Base-by-base conservation (phyloP, 2,113 vertebrate species). In the Galbula dea region DNA sequence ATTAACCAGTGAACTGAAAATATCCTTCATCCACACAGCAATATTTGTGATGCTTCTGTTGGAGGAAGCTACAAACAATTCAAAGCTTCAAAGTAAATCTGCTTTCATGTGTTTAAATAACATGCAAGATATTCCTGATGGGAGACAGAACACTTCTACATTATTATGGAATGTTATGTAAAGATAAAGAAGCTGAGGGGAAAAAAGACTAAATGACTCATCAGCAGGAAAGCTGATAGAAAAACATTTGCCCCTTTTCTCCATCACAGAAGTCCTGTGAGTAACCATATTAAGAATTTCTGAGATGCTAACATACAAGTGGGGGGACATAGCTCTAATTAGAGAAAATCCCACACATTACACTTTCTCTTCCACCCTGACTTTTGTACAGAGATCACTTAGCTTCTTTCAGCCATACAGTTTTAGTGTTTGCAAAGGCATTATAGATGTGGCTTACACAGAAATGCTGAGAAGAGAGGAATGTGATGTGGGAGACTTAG, bases 71-170 rank as follows among this genome's bases (percentile, higher is more conserved):
- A 63, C 72, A 91, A 85, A 83, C 83, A 88, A 85, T 88, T 80
- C 82, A 74, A 88, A 91, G 51, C 90, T 95, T 96, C 90, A 88
- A 93, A 96, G 79, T 87, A 91, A 91, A 93, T 89, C 76, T 94
- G 14, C 93, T 96, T 94, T 89, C 85, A 93, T 85, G 89, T 85
- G 91, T 85, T 93, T 89, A 54, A 89, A 89, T 72, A 84, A n/a
- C 81, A 91, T 62, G 75, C 12, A 19, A 92, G 74, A 58, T 39
- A 78, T 52, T 94, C 58, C 84, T 88, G 93, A 91, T 87, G 58
- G 74, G 71, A 91, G 95, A 49, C 58, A 69, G 91, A 95, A 27
- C 71, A 62, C n/a, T 87, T 89, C 76, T 85, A 7, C 83, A 54
- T 73, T 83, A 73, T 94, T 94, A 87, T 76, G 27, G 89, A 94